Evolutionary conservation across 2,797 vertebrate species (phyloP), one percentile per base, ranked within the genome.

Genomic region (Neoniphon sammara): DNA sequence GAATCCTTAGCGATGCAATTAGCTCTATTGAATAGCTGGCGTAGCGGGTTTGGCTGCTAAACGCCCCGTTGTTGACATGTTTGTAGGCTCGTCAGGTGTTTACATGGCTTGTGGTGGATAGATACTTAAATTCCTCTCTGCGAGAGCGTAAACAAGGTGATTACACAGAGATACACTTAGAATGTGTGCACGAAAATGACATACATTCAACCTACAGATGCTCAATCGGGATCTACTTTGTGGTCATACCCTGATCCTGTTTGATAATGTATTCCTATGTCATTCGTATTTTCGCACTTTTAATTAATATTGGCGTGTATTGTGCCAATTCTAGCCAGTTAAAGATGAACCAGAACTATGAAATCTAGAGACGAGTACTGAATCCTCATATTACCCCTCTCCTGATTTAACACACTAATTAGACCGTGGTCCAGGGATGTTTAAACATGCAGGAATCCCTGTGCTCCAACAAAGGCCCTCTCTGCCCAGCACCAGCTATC

Each of bases 401-500:
- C 72, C 85, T 88, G 81, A 91, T 89, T 90, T 90, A 91, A 81
- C 87, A 88, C 80, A 92, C 88, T 92, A 93, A 93, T 93, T 93
- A 94, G 90, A 87, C 86, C 75, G 53, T 67, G 68, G 86, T 88
- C 82, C 86, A 77, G 87, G 82, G 91, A 88, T 91, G 90, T 86
- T 92, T 89, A 87, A 90, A 90, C 92, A 82, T 61, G 86, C 91
- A 91, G 80, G 82, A 90, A 76, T 93, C 87, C 90, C 85, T 79
- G 89, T 85, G 88, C 73, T 84, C 77, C 82, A 93, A 94, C 89
- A 93, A 91, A 91, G 89, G 85, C 88, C 91, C 84, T 85, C 90
- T 92, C 86, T 90, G 91, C 86, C 89, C 88, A 82, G 85, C 80
- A 88, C 90, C 91, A 88, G 88, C 94, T 94, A 94, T 95, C 92